phyloP scores from a whole-genome alignment of 2,113 vertebrate species.

The Potamarius usumacintae region DNA sequence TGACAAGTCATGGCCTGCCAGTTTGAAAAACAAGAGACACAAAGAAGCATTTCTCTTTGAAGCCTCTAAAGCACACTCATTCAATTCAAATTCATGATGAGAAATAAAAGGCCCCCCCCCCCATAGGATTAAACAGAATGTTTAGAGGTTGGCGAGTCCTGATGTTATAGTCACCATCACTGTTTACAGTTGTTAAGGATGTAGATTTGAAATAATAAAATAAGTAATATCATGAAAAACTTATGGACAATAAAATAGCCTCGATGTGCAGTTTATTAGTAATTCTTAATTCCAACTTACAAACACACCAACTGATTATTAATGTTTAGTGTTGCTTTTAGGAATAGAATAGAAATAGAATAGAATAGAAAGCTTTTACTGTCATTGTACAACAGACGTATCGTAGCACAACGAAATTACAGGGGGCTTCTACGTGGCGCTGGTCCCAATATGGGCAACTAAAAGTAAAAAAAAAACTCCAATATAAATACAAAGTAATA shows the following conservation, averaged over 20 bases:
- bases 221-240: neutral
- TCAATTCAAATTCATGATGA: conserved; percentile 5
- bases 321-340: neutral
- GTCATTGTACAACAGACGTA: too few relatives aligned
- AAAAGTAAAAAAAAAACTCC: too few relatives aligned
- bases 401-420: too few relatives aligned
- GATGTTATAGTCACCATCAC: neutral
- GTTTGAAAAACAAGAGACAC: conserved; percentile 20
- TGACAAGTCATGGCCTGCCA: conserved; percentile 13
- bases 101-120: neutral
- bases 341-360: neutral
- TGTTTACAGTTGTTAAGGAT: neutral
- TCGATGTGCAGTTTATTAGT: neutral
- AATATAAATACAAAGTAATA: too few relatives aligned
- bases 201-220: neutral
- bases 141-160: neutral
- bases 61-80: conserved; percentile 34
- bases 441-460: too few relatives aligned
- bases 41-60: conserved; percentile 31
- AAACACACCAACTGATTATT: neutral
- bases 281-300: neutral
- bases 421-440: too few relatives aligned
- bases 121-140: conserved; percentile 1
- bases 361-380: too few relatives aligned
- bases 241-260: neutral